Conservation (phyloP, 2,113 vertebrate genomes). For the Microtus montanus region DNA sequence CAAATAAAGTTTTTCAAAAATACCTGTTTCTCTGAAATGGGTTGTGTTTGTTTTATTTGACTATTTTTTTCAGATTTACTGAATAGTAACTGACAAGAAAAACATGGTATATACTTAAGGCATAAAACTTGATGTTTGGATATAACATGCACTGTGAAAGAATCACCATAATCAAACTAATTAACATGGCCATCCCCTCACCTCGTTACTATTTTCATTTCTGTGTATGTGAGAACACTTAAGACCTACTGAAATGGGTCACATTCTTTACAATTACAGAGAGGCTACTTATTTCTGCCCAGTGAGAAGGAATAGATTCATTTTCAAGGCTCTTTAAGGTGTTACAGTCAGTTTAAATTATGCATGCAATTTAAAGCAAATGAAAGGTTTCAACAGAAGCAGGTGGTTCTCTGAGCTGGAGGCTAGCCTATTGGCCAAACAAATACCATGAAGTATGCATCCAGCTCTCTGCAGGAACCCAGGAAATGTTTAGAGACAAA, state of each 20-base stretch:
- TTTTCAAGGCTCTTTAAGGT: constrained; percentile 56
- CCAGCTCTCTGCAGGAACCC: constrained; percentile 17
- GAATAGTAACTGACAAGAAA: background rate
- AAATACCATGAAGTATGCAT: constrained; percentile 17
- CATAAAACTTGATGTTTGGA: background rate
- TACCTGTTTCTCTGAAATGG: constrained; percentile 44
- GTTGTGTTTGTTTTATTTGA: background rate
- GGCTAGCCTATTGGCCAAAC: constrained; percentile 48
- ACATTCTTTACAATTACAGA: constrained; percentile 47
- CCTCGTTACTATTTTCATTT: constrained; percentile 14
- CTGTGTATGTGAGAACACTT: background rate
- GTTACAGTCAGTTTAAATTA: constrained; percentile 61
- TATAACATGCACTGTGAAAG: background rate
- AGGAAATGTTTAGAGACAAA: background rate
- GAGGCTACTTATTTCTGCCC: constrained; percentile 57
- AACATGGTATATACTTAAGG: background rate
- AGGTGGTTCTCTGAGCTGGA: constrained; percentile 48
- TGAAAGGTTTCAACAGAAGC: constrained; percentile 42
- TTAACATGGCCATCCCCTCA: constrained; percentile 5
- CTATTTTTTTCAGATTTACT: background rate
- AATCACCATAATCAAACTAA: constrained; percentile 4
- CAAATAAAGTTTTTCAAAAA: constrained; percentile 14
- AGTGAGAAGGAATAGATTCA: constrained; percentile 53
- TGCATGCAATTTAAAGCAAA: constrained; percentile 66
- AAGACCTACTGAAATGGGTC: constrained; percentile 56